Conservation (phyloP, 2,888 invertebrate genomes). For the Drosophila parthenogenetica region DNA sequence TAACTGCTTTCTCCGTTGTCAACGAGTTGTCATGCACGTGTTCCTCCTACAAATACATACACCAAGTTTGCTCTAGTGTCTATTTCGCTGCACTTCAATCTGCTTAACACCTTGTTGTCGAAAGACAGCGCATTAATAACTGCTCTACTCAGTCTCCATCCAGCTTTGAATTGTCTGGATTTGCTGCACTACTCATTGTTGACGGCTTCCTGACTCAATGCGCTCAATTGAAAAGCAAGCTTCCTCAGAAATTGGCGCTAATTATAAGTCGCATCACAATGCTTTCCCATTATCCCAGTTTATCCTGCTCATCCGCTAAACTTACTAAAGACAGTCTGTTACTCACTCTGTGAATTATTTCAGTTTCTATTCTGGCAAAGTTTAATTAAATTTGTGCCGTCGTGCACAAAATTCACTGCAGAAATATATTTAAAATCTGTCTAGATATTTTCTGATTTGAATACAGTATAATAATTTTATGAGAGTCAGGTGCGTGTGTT, state of each 20-base stretch:
- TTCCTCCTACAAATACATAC: constrained; percentile 28
- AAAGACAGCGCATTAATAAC: constrained; percentile 9
- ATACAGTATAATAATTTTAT: constrained; percentile 6
- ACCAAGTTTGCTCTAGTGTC: background rate
- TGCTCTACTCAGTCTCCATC: constrained; percentile 6
- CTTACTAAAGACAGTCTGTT: constrained; percentile 5
- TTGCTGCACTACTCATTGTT: constrained; percentile 2
- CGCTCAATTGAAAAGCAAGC: constrained; percentile 42
- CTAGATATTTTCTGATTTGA: constrained; percentile 10
- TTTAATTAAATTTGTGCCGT: constrained; percentile 24
- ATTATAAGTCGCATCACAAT: background rate
- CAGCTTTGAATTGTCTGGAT: background rate
- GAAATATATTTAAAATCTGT: constrained; percentile 8
- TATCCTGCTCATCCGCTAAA: background rate
- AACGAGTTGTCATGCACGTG: constrained; percentile 54
- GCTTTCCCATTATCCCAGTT: constrained; percentile 18
- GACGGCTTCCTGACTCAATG: constrained; percentile 28
- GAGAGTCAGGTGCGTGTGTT: background rate
- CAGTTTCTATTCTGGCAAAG: no score
- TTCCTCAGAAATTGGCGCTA: background rate
- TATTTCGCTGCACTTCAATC: constrained; percentile 43
- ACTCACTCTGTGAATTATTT: background rate
- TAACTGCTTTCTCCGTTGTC: constrained; percentile 21
- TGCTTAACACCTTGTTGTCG: constrained; percentile 48
- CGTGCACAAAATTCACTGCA: constrained; percentile 28